phyloP scores from a whole-genome alignment of 92 coral and sea anemone genomes.

The Porites evermanni region DNA sequence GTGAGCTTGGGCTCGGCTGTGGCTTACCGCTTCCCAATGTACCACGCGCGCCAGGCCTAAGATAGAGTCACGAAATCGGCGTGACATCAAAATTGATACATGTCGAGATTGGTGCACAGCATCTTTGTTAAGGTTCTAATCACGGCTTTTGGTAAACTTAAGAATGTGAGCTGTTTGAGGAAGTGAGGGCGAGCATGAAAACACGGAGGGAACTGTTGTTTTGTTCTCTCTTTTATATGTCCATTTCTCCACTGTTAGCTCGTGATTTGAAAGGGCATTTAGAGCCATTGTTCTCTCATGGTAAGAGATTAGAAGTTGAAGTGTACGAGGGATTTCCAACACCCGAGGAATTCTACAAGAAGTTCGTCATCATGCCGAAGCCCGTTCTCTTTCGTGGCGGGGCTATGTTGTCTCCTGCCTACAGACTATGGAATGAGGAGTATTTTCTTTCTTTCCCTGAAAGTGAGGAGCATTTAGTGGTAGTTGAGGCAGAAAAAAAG shows the following conservation, averaged over 20 bases:
- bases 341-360: constrained; percentile 73
- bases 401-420: constrained; percentile 85
- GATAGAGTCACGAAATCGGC: too few relatives aligned
- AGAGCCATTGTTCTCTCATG: constrained; percentile 81
- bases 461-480: constrained; percentile 64
- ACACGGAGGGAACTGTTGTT: constrained; percentile 11
- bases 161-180: not conserved
- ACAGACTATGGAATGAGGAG: constrained; percentile 79
- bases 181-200: not conserved
- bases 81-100: not conserved
- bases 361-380: constrained; percentile 69
- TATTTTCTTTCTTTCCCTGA: constrained; percentile 83
- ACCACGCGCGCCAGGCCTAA: too few relatives aligned
- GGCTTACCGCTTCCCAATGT: too few relatives aligned
- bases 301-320: constrained; percentile 52
- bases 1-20: too few relatives aligned
- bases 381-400: constrained; percentile 86
- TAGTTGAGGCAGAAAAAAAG: constrained; percentile 84
- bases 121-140: not conserved
- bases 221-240: not conserved
- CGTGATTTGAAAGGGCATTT: constrained; percentile 74
- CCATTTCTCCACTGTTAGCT: constrained; percentile 1
- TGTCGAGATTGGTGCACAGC: not conserved
- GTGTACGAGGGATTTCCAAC: constrained; percentile 73
- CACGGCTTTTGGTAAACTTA: not conserved